These are phyloP conservation scores for Lagorchestes hirsutus DNA, from an alignment of 2,797 vertebrate species.

Conservation along the genomic window DNA sequence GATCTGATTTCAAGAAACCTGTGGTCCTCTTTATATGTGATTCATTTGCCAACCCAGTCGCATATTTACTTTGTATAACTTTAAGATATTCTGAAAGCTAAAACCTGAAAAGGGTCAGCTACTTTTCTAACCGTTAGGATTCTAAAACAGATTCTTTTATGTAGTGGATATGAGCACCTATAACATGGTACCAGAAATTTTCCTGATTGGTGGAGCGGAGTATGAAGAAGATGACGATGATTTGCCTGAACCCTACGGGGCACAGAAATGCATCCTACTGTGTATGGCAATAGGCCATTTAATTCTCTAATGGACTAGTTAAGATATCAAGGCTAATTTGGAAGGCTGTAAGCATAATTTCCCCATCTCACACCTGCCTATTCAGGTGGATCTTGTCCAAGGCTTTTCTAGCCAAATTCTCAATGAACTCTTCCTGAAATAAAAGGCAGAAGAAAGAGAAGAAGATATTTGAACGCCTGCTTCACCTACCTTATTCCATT, in stretches of 20 bases:
- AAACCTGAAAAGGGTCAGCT: constrained; percentile 20
- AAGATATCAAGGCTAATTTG: background rate
- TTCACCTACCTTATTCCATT: background rate
- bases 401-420: background rate
- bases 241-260: background rate
- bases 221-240: background rate
- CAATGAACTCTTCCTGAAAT: background rate
- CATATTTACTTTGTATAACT: background rate
- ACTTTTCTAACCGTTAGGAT: constrained; percentile 6
- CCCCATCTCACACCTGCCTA: background rate
- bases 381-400: background rate
- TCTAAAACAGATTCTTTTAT: constrained; percentile 37
- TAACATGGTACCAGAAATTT: background rate
- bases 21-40: background rate
- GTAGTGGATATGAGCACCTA: background rate
- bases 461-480: background rate
- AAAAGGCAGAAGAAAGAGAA: background rate
- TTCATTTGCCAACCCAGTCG: background rate
- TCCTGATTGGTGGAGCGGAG: background rate
- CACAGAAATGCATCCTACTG: background rate
- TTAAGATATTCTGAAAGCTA: constrained; percentile 36
- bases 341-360: background rate
- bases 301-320: background rate
- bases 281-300: background rate
- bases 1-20: constrained; percentile 25